Conservation (phyloP, 2,113 vertebrate species). For the Varanus komodoensis region DNA sequence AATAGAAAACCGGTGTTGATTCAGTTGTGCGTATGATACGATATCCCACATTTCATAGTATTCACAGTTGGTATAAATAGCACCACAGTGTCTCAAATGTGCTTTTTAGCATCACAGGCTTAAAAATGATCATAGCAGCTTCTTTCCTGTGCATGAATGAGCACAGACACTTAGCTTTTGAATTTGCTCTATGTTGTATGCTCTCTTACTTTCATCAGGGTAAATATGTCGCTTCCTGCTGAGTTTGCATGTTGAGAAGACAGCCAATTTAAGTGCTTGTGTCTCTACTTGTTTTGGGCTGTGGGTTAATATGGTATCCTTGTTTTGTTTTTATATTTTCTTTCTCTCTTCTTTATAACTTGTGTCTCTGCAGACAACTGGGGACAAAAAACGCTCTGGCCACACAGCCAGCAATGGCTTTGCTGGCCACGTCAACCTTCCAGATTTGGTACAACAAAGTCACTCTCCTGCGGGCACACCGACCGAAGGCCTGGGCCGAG, state of each 20-base stretch:
- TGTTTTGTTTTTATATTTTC: slow-evolving; percentile 8
- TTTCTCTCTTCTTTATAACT: slow-evolving; percentile 63
- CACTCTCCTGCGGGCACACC: slow-evolving; percentile 90
- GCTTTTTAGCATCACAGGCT: background rate
- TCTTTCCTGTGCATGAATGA: slow-evolving; percentile 2
- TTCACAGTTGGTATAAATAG: background rate
- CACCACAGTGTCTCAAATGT: background rate
- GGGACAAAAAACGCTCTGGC: slow-evolving; percentile 90
- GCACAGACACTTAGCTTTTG: slow-evolving; percentile 37
- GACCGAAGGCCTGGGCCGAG: slow-evolving; percentile 84
- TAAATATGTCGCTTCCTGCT: slow-evolving; percentile 27
- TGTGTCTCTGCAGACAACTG: slow-evolving; percentile 87
- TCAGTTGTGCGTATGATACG: background rate
- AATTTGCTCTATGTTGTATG: slow-evolving; percentile 59
- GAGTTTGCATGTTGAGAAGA: slow-evolving; percentile 36
- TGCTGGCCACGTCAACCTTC: slow-evolving; percentile 92
- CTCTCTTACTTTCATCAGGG: slow-evolving; percentile 49
- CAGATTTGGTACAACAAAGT: slow-evolving; percentile 97
- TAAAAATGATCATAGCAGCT: background rate
- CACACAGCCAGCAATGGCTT: slow-evolving; percentile 95
- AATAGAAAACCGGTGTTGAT: background rate
- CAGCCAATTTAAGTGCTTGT: slow-evolving; percentile 29
- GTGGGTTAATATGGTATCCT: slow-evolving; percentile 24
- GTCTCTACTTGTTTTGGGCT: slow-evolving; percentile 39
- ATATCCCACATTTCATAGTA: background rate